Percentiles rank a stretch among this genome's conserved stretches.
These are phyloP conservation scores for Synodontis membranacea DNA, from an alignment of 2,113 vertebrate genomes.

Conservation along the genomic window DNA sequence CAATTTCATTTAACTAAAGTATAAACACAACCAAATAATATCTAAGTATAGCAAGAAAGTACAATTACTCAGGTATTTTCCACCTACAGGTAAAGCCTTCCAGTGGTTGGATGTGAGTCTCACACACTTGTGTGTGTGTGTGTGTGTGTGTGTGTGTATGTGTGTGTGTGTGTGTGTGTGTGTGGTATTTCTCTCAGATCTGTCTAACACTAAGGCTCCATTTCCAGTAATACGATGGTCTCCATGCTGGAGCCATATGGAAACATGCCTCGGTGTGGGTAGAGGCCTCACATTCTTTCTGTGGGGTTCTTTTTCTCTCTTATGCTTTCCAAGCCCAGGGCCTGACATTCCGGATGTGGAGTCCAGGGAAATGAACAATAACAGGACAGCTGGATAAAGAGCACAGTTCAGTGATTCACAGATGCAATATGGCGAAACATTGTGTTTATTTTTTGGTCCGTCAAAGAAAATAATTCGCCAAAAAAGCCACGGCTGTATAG, in stretches of 20 bases:
- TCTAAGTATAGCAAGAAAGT: background rate
- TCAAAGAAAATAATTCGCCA: background rate
- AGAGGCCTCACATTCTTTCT: slow-evolving; percentile 60
- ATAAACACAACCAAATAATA: background rate
- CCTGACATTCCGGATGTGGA: slow-evolving; percentile 55
- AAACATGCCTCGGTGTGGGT: slow-evolving; percentile 44
- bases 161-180: background rate
- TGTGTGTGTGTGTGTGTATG: no score
- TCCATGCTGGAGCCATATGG: slow-evolving; percentile 9
- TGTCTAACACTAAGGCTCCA: slow-evolving; percentile 34
- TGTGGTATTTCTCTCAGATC: background rate
- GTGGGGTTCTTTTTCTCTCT: slow-evolving; percentile 54
- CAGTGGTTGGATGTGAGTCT: background rate
- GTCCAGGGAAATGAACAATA: slow-evolving; percentile 40
- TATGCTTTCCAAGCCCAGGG: slow-evolving; percentile 35
- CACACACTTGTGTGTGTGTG: slow-evolving; percentile 22
- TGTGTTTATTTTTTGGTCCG: background rate
- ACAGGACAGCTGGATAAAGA: background rate
- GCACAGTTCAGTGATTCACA: background rate
- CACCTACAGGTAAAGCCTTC: background rate
- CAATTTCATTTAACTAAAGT: background rate
- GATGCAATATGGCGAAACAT: background rate
- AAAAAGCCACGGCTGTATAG: background rate
- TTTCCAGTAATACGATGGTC: slow-evolving; percentile 38
- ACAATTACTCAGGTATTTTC: background rate